Evolutionary conservation across 2,113 vertebrate species (phyloP), one percentile per base, ranked within the genome.

Genomic region (Pedetes capensis): DNA sequence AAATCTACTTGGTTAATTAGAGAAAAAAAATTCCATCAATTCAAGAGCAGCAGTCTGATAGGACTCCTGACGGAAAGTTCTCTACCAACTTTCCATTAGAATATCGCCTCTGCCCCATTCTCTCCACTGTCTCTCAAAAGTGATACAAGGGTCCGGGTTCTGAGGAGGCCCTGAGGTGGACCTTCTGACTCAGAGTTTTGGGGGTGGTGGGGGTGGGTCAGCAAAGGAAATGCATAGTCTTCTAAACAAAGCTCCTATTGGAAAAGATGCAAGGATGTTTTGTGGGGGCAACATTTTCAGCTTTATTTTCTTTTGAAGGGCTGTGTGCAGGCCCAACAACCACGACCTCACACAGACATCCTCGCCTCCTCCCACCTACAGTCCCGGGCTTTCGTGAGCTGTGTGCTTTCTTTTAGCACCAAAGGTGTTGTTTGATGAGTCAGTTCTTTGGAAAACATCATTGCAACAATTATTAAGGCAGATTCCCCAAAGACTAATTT

Each of bases 301-400:
- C 18, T 92, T 92, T 18, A 47, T 44, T 89, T 96, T 63, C 68
- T 85, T 85, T 74, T 32, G 2, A 55, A 78, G 47, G 14, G 68
- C 84, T 39, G 22, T 57, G 74, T 42, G 66, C 44, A n/a, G 66
- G 59, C 66, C 82, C 32, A 6, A 2, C 7, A 75, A 57, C 34
- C 44, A 18, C 47, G 32, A 0, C 11, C 34, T 23, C 7, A 53
- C 29, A 2, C 3, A 0, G n/a, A 34, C 9, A 20, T 8, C 22
- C 51, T 23, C 0, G 29, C 29, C 29, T 13, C 17, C 59, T 25
- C 0, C 44, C 71, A 66, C 80, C 69, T 80, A 64, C n/a, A 6
- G 69, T n/a, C 37, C 23, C 29, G 64, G 79, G 12, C 84, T 66
- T 84, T 39, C 3, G 22, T 22, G 57, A 85, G 20, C 55, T 85